These are phyloP conservation scores for Pheucticus melanocephalus DNA, from an alignment of 2,113 vertebrate species.

Conservation along the genomic window DNA sequence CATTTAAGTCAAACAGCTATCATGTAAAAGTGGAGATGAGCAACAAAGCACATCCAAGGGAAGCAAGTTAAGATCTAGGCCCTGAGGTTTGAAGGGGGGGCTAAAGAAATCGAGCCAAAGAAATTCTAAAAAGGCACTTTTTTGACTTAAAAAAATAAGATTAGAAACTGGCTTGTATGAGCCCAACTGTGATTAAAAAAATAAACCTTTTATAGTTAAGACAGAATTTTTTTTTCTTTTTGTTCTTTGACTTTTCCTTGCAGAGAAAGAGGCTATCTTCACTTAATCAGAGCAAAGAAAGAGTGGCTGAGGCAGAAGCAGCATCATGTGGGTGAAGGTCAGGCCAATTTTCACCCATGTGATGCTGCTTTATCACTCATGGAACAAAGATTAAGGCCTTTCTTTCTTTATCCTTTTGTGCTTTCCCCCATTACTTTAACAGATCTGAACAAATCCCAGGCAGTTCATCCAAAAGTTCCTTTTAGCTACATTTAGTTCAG, in stretches of 20 bases:
- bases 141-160: constrained; percentile 74
- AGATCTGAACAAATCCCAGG: constrained; percentile 76
- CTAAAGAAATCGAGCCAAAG: constrained; percentile 73
- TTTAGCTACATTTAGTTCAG: constrained; percentile 75
- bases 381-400: constrained; percentile 78
- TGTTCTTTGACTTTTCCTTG: constrained; percentile 80
- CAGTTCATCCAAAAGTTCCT: constrained; percentile 76
- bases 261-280: constrained; percentile 78
- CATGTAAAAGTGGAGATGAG: constrained; percentile 64
- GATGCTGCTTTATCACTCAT: constrained; percentile 78
- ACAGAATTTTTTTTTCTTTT: constrained; percentile 72
- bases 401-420: constrained; percentile 81
- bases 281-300: constrained; percentile 81
- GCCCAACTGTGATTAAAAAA: constrained; percentile 83
- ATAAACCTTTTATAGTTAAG: constrained; percentile 79
- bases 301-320: constrained; percentile 73
- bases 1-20: constrained; percentile 68
- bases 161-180: constrained; percentile 78
- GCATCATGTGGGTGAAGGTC: constrained; percentile 78
- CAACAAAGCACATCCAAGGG: constrained; percentile 71
- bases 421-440: constrained; percentile 77
- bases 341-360: constrained; percentile 80
- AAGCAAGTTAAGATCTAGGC: constrained; percentile 72
- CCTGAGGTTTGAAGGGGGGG: constrained; percentile 23
- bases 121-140: constrained; percentile 74